phyloP scores from a whole-genome alignment of 2,888 invertebrate genomes.

The Allacma fusca region DNA sequence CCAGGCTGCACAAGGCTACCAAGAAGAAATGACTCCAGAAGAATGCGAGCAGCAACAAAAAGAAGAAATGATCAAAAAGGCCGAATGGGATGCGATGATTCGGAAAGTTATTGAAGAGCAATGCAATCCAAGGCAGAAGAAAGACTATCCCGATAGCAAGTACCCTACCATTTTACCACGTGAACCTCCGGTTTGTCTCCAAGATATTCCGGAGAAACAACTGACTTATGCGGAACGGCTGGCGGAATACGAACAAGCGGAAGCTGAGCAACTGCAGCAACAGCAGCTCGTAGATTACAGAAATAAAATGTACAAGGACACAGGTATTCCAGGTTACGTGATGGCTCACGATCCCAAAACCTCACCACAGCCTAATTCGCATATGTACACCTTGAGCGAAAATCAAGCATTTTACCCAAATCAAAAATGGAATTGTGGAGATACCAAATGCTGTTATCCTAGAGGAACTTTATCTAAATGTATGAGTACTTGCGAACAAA shows the following conservation, averaged over 20 bases:
- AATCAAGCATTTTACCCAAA: conserved; percentile 53
- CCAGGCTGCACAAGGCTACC: neutral
- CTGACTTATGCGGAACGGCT: neutral
- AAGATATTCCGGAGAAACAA: neutral
- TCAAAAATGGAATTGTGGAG: conserved; percentile 55
- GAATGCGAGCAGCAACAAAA: conserved; percentile 17
- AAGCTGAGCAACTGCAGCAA: conserved; percentile 37
- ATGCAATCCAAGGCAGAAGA: conserved; percentile 27
- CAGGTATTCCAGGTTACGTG: conserved; percentile 35
- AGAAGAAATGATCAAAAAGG: neutral
- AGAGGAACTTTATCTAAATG: neutral
- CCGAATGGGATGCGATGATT: conserved; percentile 19
- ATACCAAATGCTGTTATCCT: conserved; percentile 51
- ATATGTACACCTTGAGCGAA: conserved; percentile 48
- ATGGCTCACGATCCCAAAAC: conserved; percentile 51
- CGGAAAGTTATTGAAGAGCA: conserved; percentile 6
- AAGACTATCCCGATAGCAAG: neutral
- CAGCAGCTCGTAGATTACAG: conserved; percentile 31
- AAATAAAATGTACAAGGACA: conserved; percentile 24
- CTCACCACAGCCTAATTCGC: conserved; percentile 55
- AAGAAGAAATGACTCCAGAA: conserved; percentile 17
- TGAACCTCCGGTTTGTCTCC: neutral
- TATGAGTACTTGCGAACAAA: neutral
- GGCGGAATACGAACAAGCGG: conserved; percentile 42
- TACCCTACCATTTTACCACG: conserved; percentile 16